These are phyloP conservation scores for Danio aesculapii DNA, from an alignment of 2,797 vertebrate species.

Conservation along the genomic window DNA sequence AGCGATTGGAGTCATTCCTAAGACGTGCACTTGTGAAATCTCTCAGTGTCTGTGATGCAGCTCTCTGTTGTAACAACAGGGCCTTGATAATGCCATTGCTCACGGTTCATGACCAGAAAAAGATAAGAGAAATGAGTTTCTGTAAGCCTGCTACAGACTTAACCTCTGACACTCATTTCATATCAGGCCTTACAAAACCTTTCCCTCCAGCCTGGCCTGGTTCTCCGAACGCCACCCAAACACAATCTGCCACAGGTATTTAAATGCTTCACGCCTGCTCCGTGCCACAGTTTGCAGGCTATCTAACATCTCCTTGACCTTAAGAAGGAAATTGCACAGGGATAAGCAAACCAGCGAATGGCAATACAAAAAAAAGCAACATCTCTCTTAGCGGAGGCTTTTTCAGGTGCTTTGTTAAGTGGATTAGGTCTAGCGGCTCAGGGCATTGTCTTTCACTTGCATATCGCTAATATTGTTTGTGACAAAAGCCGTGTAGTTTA, in stretches of 20 bases:
- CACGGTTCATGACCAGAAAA: slow-evolving; percentile 76
- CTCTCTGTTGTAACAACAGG: slow-evolving; percentile 78
- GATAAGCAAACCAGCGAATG: slow-evolving; percentile 3
- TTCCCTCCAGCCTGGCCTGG: slow-evolving; percentile 66
- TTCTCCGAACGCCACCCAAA: slow-evolving; percentile 40
- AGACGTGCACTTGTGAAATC: slow-evolving; percentile 74
- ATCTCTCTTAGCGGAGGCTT: neutral
- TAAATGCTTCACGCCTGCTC: slow-evolving; percentile 56
- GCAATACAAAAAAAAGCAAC: slow-evolving; percentile 20
- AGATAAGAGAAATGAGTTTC: slow-evolving; percentile 86
- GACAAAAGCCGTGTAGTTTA: slow-evolving; percentile 23
- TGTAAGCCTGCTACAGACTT: slow-evolving; percentile 79
- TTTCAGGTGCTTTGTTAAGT: slow-evolving; percentile 31
- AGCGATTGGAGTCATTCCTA: slow-evolving; percentile 73
- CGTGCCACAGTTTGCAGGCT: neutral
- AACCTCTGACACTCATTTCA: slow-evolving; percentile 82
- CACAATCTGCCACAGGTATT: slow-evolving; percentile 51
- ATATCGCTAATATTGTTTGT: slow-evolving; percentile 22
- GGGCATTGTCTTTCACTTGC: slow-evolving; percentile 27
- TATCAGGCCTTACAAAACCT: slow-evolving; percentile 69
- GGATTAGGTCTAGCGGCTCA: slow-evolving; percentile 3
- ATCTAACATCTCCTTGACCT: slow-evolving; percentile 38
- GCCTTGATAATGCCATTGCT: slow-evolving; percentile 83
- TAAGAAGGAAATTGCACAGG: neutral
- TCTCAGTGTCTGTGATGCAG: slow-evolving; percentile 75